Evolutionary conservation across 2,113 vertebrate species (phyloP).

Genomic region (Meles meles): DNA sequence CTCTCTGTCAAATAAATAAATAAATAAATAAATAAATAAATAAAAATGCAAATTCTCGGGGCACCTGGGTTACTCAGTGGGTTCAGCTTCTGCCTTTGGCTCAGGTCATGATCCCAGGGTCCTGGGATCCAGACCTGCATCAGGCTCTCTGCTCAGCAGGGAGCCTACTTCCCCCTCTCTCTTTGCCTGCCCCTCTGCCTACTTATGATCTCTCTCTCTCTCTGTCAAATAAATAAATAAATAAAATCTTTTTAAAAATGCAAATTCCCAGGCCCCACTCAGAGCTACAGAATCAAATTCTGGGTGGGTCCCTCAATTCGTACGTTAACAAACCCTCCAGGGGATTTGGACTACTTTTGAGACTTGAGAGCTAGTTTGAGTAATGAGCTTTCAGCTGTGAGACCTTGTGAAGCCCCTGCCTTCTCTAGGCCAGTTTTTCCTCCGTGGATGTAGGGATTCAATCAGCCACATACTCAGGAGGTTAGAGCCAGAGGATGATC

Average conservation of each 20-base stretch:
- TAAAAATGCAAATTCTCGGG: neutral
- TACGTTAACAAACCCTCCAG: neutral
- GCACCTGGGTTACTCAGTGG: too few relatives aligned
- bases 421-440: neutral
- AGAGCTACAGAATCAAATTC: too few relatives aligned
- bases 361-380: neutral
- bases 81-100: too few relatives aligned
- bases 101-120: too few relatives aligned
- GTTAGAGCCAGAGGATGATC: neutral
- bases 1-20: too few relatives aligned
- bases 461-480: neutral
- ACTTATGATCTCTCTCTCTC: too few relatives aligned
- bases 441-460: neutral
- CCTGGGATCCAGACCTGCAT: too few relatives aligned
- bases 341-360: neutral
- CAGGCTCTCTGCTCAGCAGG: too few relatives aligned
- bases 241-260: neutral
- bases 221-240: too few relatives aligned
- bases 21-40: too few relatives aligned
- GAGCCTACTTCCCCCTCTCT: too few relatives aligned
- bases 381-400: neutral
- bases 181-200: too few relatives aligned
- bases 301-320: neutral
- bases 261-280: neutral
- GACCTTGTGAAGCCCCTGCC: neutral